Percentiles rank a stretch among this genome's conserved stretches.
These are phyloP conservation scores for Pinna nobilis DNA, from an alignment of 1,140 invertebrate genomes.

Conservation along the genomic window DNA sequence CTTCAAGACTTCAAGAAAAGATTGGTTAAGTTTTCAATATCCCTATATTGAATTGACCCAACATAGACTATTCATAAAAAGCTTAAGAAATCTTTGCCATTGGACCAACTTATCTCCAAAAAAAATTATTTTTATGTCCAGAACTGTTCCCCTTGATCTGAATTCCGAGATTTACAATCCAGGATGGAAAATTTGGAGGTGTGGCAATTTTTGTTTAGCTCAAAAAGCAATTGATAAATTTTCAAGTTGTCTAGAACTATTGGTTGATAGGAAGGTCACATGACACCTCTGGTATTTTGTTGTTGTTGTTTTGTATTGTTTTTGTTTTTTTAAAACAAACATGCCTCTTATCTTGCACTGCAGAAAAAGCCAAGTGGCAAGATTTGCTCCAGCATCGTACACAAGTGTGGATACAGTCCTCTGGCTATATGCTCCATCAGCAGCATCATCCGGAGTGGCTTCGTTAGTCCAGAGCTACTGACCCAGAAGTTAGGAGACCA, in stretches of 20 bases:
- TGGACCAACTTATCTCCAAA: too few species aligned
- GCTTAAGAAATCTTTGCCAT: too few species aligned
- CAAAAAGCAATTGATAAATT: background rate
- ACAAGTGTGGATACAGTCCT: conserved; percentile 28
- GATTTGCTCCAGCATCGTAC: conserved; percentile 13
- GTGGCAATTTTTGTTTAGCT: background rate
- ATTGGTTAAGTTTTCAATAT: too few species aligned
- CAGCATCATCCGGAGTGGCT: conserved; percentile 3
- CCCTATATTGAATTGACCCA: too few species aligned
- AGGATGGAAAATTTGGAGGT: conserved; percentile 1
- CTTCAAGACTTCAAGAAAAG: too few species aligned
- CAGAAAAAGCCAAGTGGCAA: background rate
- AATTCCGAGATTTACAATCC: background rate
- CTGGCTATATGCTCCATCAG: conserved; percentile 16
- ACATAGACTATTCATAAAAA: too few species aligned
- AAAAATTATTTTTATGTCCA: too few species aligned
- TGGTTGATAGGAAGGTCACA: background rate
- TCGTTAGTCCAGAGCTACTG: conserved; percentile 9
- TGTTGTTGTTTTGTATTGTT: background rate
- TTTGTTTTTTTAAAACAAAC: background rate
- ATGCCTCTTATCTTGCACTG: too few species aligned
- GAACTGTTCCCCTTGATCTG: too few species aligned
- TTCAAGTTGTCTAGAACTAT: background rate
- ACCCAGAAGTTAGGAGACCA: conserved; percentile 3
- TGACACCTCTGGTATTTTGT: background rate